Evolutionary conservation across 2,888 invertebrate species (phyloP).

Genomic region (Agriopis marginaria): DNA sequence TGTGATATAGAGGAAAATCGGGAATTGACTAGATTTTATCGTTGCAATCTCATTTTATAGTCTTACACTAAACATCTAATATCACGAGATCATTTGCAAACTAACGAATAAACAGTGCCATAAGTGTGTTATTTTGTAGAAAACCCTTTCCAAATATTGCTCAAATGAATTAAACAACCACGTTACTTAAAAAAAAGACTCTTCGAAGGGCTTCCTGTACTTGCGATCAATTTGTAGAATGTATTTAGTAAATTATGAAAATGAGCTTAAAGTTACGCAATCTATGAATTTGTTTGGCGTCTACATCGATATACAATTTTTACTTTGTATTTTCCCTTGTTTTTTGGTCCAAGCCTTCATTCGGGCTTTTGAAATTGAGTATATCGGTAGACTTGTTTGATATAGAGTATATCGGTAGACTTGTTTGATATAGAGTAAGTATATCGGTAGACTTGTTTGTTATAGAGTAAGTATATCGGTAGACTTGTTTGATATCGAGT

Average conservation of each 20-base stretch:
- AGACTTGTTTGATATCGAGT: no score
- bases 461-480: no score
- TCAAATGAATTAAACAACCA: slow-evolving; percentile 58
- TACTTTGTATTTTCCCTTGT: not conserved
- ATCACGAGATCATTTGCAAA: slow-evolving; percentile 54
- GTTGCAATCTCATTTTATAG: slow-evolving; percentile 21
- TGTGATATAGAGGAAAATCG: slow-evolving; percentile 42
- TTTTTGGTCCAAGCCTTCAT: no score
- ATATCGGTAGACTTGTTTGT: no score
- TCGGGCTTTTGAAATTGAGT: no score
- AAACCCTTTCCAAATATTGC: slow-evolving; percentile 70
- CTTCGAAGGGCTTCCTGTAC: slow-evolving; percentile 72
- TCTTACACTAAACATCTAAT: slow-evolving; percentile 28
- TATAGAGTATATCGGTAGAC: no score
- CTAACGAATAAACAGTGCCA: slow-evolving; percentile 83
- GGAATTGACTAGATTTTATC: slow-evolving; percentile 39
- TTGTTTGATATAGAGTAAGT: no score
- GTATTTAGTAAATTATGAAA: slow-evolving; percentile 32
- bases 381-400: no score
- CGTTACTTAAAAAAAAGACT: slow-evolving; percentile 60
- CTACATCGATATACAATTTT: not conserved
- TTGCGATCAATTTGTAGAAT: slow-evolving; percentile 59
- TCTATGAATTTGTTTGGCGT: slow-evolving; percentile 15
- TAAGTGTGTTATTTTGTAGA: slow-evolving; percentile 66
- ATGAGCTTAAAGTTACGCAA: slow-evolving; percentile 36